Evolutionary conservation across 2,113 vertebrate species (phyloP), one percentile per base, ranked within the genome.

Genomic region (Ranitomeya variabilis): DNA sequence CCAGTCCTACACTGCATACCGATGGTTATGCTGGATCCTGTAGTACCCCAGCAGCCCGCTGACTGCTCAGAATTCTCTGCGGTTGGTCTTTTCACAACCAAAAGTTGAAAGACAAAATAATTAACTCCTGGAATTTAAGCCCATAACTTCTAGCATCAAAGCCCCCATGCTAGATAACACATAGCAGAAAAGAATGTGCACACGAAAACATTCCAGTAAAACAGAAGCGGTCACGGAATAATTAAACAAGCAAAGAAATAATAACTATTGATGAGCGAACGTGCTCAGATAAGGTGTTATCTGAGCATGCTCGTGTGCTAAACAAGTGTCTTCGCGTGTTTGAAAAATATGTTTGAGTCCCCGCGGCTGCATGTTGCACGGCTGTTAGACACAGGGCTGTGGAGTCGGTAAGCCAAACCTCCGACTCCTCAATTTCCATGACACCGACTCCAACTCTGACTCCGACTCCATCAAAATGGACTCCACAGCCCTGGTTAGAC

Each of bases 151-250:
- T 31, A 62, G 52, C 76, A 80, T 87, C 52, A 87, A 87, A 87
- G 77, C 64, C 77, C 51, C 23, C 18, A 55, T 71, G 62, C 51
- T 69, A 69, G 26, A 87, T 55, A 80, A 79, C 16, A 71, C 26
- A 80, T 83, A 87, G 86, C 77, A 80, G 62, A 80, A 79, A 80
- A 59, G 62, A 87, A 87, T 80, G 78, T 87, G 62, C 62, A 37
- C 62, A 81, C 54, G 52, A 11, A 21, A 66, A 31, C 74, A 66
- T 79, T 79, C 59, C 64, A 31, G 59, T 60, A 79, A 86, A 79
- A 86, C 37, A 86, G 73, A 2, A 21, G 21, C 16, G 45, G 31
- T 23, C 57, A 86, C 64, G 59, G 21, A 86, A 86, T 60, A 4
- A 64, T 86, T 55, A 59, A 73, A 73, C 4, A 52, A 37, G 7